A percentile compares a stretch with the other conserved stretches of the same genome.
Conservation (phyloP, 2,797 vertebrate species). For the Liasis olivaceus region DNA sequence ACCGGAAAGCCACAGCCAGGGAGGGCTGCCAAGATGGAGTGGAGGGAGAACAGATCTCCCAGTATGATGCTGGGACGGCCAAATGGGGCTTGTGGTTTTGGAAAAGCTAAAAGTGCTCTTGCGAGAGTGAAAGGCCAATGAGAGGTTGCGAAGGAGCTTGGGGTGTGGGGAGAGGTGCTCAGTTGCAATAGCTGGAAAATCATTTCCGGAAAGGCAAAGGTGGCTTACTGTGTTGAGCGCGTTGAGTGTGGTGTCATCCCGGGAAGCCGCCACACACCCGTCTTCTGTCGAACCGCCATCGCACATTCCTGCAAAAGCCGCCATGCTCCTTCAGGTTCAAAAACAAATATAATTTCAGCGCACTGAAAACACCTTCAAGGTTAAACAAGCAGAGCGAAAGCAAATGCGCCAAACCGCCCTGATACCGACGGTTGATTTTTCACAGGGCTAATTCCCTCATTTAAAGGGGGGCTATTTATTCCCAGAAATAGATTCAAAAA, state of each 20-base stretch:
- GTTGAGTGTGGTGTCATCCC: slow-evolving; percentile 98
- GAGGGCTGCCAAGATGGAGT: neutral
- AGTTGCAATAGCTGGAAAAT: neutral
- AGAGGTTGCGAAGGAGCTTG: neutral
- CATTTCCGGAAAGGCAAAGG: neutral
- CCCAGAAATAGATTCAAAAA: neutral
- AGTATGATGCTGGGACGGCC: neutral
- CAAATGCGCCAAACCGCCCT: too few relatives aligned
- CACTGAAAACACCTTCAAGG: neutral
- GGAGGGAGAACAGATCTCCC: neutral
- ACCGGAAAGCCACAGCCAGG: neutral
- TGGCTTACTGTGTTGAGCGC: slow-evolving; percentile 96
- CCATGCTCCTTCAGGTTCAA: slow-evolving; percentile 89
- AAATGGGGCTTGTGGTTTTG: neutral
- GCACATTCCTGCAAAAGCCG: slow-evolving; percentile 98
- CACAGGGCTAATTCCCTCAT: too few relatives aligned
- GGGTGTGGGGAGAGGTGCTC: neutral
- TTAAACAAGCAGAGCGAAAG: neutral
- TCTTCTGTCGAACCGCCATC: slow-evolving; percentile 98
- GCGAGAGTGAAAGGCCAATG: neutral
- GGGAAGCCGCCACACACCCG: slow-evolving; percentile 93
- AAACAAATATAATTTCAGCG: too few relatives aligned
- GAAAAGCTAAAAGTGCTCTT: neutral
- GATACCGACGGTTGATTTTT: fast-evolving
- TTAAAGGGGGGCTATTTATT: neutral